Evolutionary conservation across 2,797 vertebrate species (phyloP).

Genomic region (Calcarius lapponicus): DNA sequence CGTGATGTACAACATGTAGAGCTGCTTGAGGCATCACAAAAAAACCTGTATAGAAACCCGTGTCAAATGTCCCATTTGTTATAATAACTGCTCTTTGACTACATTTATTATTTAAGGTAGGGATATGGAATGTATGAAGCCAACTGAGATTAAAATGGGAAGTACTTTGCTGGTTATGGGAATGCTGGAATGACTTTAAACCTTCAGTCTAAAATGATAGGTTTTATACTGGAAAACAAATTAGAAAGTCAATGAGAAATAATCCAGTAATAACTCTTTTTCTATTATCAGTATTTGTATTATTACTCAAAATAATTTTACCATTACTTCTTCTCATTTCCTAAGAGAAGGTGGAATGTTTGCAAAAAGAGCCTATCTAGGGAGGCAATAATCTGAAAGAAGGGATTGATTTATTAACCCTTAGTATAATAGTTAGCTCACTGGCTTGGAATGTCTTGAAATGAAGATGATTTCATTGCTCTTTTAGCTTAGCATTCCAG

Average conservation of each 20-base stretch:
- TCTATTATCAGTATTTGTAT: background rate
- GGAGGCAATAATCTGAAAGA: background rate
- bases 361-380: background rate
- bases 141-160: background rate
- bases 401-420: background rate
- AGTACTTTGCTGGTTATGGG: background rate
- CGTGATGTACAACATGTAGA: background rate
- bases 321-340: background rate
- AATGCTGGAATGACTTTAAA: background rate
- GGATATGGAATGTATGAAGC: background rate
- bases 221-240: background rate
- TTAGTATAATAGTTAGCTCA: background rate
- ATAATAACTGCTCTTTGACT: background rate
- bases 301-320: background rate
- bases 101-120: background rate
- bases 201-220: background rate
- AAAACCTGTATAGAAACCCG: background rate
- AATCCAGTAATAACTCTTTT: background rate
- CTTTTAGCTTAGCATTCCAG: background rate
- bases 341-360: background rate
- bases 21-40: background rate
- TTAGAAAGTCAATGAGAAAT: background rate
- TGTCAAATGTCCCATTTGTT: background rate
- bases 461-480: background rate
- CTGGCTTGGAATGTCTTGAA: background rate